Conservation (phyloP, 1,140 invertebrate species). For the Lepidurus apus region DNA sequence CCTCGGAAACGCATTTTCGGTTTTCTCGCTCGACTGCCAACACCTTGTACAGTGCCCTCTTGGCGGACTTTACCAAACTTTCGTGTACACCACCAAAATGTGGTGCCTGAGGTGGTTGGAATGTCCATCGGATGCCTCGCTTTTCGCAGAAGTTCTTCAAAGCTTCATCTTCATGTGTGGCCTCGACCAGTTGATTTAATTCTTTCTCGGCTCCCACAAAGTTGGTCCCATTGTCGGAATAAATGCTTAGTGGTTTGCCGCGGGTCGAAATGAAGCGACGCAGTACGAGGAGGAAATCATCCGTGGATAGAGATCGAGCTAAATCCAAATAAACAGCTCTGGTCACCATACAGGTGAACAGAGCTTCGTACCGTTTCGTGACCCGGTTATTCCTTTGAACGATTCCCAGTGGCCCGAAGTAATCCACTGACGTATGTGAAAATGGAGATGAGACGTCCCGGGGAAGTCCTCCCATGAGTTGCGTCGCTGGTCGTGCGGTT, state of each 20-base stretch:
- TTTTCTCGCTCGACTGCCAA: neutral
- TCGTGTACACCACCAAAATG: constrained; percentile 39
- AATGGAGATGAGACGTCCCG: constrained; percentile 37
- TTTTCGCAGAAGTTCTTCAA: neutral
- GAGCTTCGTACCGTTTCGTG: constrained; percentile 30
- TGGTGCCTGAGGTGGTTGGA: constrained; percentile 36
- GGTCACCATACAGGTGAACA: constrained; percentile 31
- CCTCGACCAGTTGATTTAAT: constrained; percentile 19
- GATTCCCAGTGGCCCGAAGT: constrained; percentile 40
- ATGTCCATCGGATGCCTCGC: constrained; percentile 36
- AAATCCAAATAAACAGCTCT: constrained; percentile 39
- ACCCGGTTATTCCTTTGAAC: neutral
- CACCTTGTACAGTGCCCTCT: constrained; percentile 28
- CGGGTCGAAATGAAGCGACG: constrained; percentile 39
- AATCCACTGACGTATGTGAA: constrained; percentile 39
- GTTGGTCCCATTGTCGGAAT: constrained; percentile 42
- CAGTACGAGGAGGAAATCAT: constrained; percentile 38
- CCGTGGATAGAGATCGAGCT: constrained; percentile 36
- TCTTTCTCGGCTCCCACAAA: constrained; percentile 40
- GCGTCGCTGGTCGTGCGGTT: neutral
- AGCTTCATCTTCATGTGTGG: constrained; percentile 1
- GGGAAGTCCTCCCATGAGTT: constrained; percentile 34
- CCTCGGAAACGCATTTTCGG: neutral
- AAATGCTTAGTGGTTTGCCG: constrained; percentile 36
- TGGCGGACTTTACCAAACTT: constrained; percentile 34